Conservation (phyloP, 2,888 invertebrate species). For the Hypena proboscidalis region DNA sequence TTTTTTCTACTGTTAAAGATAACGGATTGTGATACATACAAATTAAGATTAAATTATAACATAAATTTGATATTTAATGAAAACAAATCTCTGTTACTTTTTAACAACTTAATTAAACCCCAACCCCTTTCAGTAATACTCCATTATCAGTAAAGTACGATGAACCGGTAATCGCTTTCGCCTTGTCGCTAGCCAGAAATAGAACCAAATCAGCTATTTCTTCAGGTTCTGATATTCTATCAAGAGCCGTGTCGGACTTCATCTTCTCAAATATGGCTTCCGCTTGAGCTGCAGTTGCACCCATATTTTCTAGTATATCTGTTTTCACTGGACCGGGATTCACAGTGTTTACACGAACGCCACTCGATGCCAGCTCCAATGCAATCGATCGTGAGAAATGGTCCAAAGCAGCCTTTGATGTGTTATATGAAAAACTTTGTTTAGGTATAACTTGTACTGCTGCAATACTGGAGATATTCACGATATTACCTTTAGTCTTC, state of each 20-base stretch:
- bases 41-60: too few species aligned
- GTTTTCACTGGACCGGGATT: slow-evolving; percentile 9
- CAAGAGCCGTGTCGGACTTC: neutral
- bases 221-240: slow-evolving; percentile 10
- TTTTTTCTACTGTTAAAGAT: too few species aligned
- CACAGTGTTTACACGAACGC: slow-evolving; percentile 11
- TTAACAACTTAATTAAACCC: too few species aligned
- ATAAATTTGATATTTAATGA: too few species aligned
- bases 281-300: neutral
- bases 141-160: slow-evolving; percentile 10
- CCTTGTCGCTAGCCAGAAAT: slow-evolving; percentile 9
- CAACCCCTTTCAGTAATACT: neutral
- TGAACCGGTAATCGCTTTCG: slow-evolving; percentile 13
- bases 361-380: slow-evolving; percentile 4
- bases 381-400: slow-evolving; percentile 9
- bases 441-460: neutral
- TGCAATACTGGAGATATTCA: slow-evolving; percentile 84
- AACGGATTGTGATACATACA: too few species aligned
- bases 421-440: slow-evolving; percentile 15
- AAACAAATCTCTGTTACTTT: too few species aligned
- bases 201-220: slow-evolving; percentile 9
- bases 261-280: neutral
- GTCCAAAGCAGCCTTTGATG: slow-evolving; percentile 14
- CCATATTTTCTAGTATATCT: slow-evolving; percentile 3
- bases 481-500: slow-evolving; percentile 85